Base-by-base conservation (phyloP, 2,888 invertebrate genomes). In the Ephialtes manifestator region DNA sequence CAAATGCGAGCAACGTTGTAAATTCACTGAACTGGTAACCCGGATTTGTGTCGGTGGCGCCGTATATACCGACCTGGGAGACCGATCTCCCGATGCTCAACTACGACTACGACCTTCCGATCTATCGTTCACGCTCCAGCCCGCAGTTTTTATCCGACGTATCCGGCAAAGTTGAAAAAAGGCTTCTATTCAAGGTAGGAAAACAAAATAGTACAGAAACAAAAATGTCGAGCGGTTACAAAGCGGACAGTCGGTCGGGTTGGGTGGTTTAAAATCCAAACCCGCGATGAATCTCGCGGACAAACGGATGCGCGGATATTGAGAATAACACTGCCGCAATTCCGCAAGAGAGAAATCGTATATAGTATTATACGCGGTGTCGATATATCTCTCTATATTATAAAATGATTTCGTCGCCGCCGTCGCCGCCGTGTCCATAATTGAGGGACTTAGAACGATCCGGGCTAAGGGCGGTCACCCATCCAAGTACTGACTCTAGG, bases 21-120 rank as follows among this genome's bases (percentile, higher is more conserved):
- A 46, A 82, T 82, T 77, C 76, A 72, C 48, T 75, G 81, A 81
- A 53, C 81, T 75, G 81, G 51, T 63, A 81, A 81, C 75, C 81
- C 60, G 70, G 75, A 70, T 75, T 70, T 43, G 53, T 70, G 35
- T 67, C 39, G 68, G 48, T 58, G 65, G 70, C 43, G 81, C 35
- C n/a, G 63, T 72, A 51, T 28, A 63, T 24, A 60, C 70, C 39
- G 15, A 75, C 31, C 24, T 72, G 48, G 20, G 53, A 51, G 35
- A 75, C 31, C 60, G 46, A 20, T 48, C 39, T 68, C 53, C 31
- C 53, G 20, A 60, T 71, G 18, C 2, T 28, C 55, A 35, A 18
- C 58, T 70, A 39, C 55, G 58, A 46, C 58, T 65, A 39, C 51
- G 31, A 53, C 65, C 24, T 67, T 53, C 31, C 46, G 48, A 43